Base-by-base conservation (phyloP, 2,797 vertebrate genomes). In the Manis javanica region DNA sequence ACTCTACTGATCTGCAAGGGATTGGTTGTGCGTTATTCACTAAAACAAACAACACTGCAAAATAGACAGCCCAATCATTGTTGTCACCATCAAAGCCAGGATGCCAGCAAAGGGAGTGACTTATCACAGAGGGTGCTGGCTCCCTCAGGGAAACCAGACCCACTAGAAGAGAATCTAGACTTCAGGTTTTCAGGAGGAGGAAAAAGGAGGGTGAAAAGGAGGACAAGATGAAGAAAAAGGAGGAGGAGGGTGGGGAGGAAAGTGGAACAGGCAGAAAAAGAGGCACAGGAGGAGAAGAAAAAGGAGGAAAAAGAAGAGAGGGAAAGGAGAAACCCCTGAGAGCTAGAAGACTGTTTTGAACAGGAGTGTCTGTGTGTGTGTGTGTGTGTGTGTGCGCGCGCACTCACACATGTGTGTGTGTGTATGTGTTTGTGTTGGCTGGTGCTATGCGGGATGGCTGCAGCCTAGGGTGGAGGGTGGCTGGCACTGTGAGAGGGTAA, bases 11-110 rank as follows among this genome's bases (percentile, higher is more conserved):
- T 88, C 39, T 66, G 88, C 63, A 31, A 81, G n/a, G 42, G 42
- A 81, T 12, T 39, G 3, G 72, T 46, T 71, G 12, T 0, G 0
- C 79, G 29, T 77, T 68, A 69, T 55, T 53, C 16, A 37, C 19
- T 61, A 16, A 77, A 94, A 83, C 46, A 91, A 95, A 88, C 71
- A 90, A 37, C 23, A 24, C 19, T 83, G 26, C 23, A 86, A 55
- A 88, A 91, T 19, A 78, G 63, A 14, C 57, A 37, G 21, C 21
- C 23, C 51, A 15, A 26, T 78, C n/a, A 21, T 8, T 55, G 3
- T 21, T 63, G 74, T 69, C 77, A 46, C 7, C 21, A 16, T 14
- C 34, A 92, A 0, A 77, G 51, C 24, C 66, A 37, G 51, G 57
- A 81, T 42, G 51, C 61, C 16, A 2, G 11, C 14, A 39, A 37